These are phyloP conservation scores for Rhabdomys dilectus DNA, from an alignment of 2,113 vertebrate genomes.

Conservation along the genomic window DNA sequence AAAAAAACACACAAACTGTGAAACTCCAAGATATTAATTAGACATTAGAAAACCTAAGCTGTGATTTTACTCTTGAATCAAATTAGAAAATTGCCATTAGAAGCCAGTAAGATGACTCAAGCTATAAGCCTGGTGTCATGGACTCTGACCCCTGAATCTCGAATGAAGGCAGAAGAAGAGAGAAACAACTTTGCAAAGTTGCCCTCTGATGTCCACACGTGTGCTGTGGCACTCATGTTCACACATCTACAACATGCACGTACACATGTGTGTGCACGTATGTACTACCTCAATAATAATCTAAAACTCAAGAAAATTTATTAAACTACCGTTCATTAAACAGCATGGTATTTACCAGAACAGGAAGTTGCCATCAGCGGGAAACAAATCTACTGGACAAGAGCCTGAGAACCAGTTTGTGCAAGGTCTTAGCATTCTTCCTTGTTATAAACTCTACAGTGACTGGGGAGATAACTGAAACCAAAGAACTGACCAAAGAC, in stretches of 20 bases:
- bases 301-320: not conserved
- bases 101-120: not conserved
- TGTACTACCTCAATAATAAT: not conserved
- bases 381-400: not conserved
- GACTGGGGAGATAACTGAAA: not conserved
- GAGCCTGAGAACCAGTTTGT: not conserved
- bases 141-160: not conserved
- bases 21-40: not conserved
- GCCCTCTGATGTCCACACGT: not conserved
- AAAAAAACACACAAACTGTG: conserved; percentile 7
- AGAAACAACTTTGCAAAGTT: not conserved
- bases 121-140: not conserved
- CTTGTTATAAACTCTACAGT: not conserved
- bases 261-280: not conserved
- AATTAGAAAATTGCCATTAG: conserved; percentile 10
- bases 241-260: not conserved
- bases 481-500: not conserved
- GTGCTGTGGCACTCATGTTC: not conserved
- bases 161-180: not conserved
- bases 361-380: not conserved
- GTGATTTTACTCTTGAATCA: not conserved
- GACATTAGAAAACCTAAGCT: not conserved
- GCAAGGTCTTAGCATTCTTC: not conserved
- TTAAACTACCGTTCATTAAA: not conserved
- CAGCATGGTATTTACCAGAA: not conserved